A percentile compares a stretch with the other conserved stretches of the same genome.
Evolutionary conservation across 2,113 vertebrate genomes (phyloP).

Genomic region (Cephalopterus ornatus): DNA sequence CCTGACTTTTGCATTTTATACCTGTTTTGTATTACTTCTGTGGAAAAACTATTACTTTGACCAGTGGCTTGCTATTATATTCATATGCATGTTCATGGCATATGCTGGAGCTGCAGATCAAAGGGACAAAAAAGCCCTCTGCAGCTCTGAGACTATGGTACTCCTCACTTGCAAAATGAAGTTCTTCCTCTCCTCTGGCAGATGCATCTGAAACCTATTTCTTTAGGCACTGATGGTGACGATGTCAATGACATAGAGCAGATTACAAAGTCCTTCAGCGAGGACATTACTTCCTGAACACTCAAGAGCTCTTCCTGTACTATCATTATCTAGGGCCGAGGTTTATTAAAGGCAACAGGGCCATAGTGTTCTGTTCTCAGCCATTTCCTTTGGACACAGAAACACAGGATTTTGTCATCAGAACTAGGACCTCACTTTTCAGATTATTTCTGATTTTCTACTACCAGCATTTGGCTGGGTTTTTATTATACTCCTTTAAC

Average conservation of each 20-base stretch:
- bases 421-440: neutral
- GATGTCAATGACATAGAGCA: neutral
- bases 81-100: neutral
- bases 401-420: neutral
- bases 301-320: neutral
- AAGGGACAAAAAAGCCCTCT: neutral
- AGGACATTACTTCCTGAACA: neutral
- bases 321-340: neutral
- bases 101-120: neutral
- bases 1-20: neutral
- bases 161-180: neutral
- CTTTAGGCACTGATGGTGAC: neutral
- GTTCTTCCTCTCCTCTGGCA: neutral
- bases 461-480: neutral
- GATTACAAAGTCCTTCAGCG: neutral
- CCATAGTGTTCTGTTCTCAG: neutral
- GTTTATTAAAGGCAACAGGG: neutral
- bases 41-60: neutral
- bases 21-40: neutral
- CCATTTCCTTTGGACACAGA: neutral
- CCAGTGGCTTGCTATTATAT: neutral
- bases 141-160: neutral
- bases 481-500: neutral
- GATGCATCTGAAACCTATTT: neutral
- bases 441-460: conserved; percentile 13